phyloP scores from a whole-genome alignment of 2,113 vertebrate genomes.

The Sisor rabdophorus region DNA sequence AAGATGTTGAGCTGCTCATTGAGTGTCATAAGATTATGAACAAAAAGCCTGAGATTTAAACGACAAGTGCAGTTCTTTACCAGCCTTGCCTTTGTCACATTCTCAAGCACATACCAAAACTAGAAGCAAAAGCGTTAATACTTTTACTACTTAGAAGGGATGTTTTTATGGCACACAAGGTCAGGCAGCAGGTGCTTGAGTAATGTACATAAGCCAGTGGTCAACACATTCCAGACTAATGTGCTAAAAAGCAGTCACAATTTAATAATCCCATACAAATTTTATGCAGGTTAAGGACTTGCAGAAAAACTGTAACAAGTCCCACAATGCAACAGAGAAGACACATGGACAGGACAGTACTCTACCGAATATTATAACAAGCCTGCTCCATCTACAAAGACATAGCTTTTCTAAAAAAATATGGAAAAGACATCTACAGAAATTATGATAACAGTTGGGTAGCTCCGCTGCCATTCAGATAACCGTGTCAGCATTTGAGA shows the following conservation, averaged over 20 bases:
- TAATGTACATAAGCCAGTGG: constrained; percentile 22
- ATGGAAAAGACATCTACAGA: constrained; percentile 5
- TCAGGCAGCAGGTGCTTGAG: constrained; percentile 28
- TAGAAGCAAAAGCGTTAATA: constrained; percentile 9
- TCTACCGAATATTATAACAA: constrained; percentile 25
- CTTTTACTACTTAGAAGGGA: constrained; percentile 36
- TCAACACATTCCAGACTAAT: constrained; percentile 16
- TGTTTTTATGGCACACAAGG: constrained; percentile 27
- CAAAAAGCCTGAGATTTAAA: constrained; percentile 17
- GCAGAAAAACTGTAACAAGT: neutral
- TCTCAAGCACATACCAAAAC: neutral
- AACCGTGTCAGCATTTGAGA: constrained; percentile 12
- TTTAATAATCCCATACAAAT: constrained; percentile 2
- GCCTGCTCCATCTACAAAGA: constrained; percentile 28
- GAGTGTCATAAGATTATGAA: constrained; percentile 13
- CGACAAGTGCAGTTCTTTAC: neutral
- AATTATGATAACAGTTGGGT: neutral
- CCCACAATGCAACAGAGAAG: neutral
- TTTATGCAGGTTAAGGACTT: constrained; percentile 16
- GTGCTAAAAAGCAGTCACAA: constrained; percentile 5
- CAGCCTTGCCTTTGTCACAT: neutral
- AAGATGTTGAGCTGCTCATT: neutral
- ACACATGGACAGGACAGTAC: constrained; percentile 8
- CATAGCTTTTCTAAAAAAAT: neutral
- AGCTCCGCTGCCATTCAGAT: constrained; percentile 34